Evolutionary conservation across 2,888 invertebrate species (phyloP), one percentile per base, ranked within the genome.

Genomic region (Amblyteles armatorius): DNA sequence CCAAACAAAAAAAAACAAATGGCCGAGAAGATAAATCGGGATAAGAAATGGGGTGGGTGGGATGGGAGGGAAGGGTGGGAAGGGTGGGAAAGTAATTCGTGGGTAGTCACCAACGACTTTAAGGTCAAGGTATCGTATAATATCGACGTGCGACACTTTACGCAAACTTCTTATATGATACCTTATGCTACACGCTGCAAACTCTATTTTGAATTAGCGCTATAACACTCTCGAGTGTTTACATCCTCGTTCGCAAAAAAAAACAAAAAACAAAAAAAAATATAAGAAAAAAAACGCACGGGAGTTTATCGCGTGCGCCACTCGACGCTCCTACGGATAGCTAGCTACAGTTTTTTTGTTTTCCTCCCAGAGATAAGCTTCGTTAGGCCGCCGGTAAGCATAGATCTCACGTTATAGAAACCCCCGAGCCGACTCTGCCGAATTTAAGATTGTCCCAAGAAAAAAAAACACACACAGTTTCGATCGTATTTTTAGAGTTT

Each of bases 391-490:
- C 87, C 88, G 86, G 87, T 88, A 88, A 71, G 88, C 91, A 90
- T 92, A 92, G 92, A 92, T 92, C 89, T 92, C 92, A 92, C 92
- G 92, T 92, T 92, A 91, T 92, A 90, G 91, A 91, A 89, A 88
- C 88, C 88, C 89, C 84, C 84, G 76, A 87, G 88, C 85, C 82
- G 44, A 50, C 55, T 84, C 79, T 79, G 82, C 50, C 85, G 72
- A 72, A 79, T 74, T 26, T 3, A 67, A 50, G n/a, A 77, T 40
- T 55, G 22, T 36, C 57, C 29, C 44, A 71, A 11, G 19, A 48
- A 48, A 78, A 9, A 40, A 40, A 33, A 40, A 11, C 3, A 40
- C 9, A 40, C 9, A 40, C 6, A 19, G 65, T 67, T 63, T 79
- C 33, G 52, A 74, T 77, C 52, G 57, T 80, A 63, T 71, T 65